phyloP scores from a whole-genome alignment of 1,140 invertebrate genomes.

The Aphidius gifuensis region DNA sequence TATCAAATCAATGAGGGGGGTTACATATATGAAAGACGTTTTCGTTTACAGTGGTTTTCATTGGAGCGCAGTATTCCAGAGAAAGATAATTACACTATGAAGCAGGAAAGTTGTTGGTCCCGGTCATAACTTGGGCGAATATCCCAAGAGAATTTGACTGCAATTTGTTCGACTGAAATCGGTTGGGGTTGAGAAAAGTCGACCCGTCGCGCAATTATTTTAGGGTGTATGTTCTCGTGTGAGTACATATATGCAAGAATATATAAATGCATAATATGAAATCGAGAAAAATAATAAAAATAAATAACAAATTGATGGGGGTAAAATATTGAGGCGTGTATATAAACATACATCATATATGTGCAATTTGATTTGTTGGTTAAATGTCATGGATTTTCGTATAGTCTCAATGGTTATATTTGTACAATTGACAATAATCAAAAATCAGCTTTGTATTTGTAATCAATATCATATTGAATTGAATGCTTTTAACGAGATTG shows the following conservation, averaged over 20 bases:
- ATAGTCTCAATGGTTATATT: too few relatives aligned
- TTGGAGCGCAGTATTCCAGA: slow-evolving; percentile 28
- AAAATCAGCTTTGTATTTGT: too few relatives aligned
- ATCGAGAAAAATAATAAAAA: slow-evolving; percentile 3
- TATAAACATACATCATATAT: too few relatives aligned
- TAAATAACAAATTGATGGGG: neutral
- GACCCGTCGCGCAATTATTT: slow-evolving; percentile 40
- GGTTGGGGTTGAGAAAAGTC: slow-evolving; percentile 32
- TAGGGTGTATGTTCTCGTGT: slow-evolving; percentile 27
- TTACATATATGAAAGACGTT: slow-evolving; percentile 20
- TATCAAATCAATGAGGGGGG: slow-evolving; percentile 11
- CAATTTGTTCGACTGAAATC: slow-evolving; percentile 42
- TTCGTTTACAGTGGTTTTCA: slow-evolving; percentile 12
- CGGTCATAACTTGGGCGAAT: slow-evolving; percentile 46
- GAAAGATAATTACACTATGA: slow-evolving; percentile 45
- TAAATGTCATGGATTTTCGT: too few relatives aligned
- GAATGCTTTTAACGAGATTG: too few relatives aligned
- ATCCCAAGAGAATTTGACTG: slow-evolving; percentile 37
- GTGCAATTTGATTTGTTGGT: too few relatives aligned
- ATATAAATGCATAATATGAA: slow-evolving; percentile 1
- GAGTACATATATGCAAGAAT: neutral
- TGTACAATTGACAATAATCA: too few relatives aligned
- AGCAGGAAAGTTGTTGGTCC: slow-evolving; percentile 45
- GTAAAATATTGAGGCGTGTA: too few relatives aligned
- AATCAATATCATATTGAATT: neutral